Percentiles rank a stretch among this genome's conserved stretches.
Evolutionary conservation across 2,113 vertebrate genomes (phyloP).

Genomic region (Notechis scutatus): DNA sequence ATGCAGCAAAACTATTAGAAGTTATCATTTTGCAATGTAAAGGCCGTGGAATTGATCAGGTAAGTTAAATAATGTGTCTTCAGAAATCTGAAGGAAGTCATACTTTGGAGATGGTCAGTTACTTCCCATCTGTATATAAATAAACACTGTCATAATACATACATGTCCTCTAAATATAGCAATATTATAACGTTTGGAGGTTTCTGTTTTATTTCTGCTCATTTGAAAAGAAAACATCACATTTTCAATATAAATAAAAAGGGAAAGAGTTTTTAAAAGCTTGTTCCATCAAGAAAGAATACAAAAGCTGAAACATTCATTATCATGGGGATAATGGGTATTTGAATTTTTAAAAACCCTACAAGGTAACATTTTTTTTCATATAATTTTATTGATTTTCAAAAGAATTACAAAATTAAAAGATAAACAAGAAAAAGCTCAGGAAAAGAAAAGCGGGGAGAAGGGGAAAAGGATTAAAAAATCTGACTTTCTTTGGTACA

Average conservation of each 20-base stretch:
- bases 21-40: conserved; percentile 97
- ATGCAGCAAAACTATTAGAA: conserved; percentile 94
- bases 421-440: not conserved
- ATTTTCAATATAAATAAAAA: not conserved
- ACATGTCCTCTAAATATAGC: not conserved
- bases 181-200: not conserved
- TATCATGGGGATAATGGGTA: not conserved
- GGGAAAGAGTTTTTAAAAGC: not conserved
- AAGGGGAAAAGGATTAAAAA: not conserved
- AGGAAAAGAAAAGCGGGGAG: not conserved
- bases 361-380: not conserved
- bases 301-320: not conserved
- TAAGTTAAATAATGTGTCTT: conserved; percentile 57
- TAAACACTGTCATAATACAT: not conserved
- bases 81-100: not conserved
- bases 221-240: not conserved
- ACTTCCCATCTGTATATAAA: not conserved
- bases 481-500: not conserved
- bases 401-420: not conserved
- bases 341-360: not conserved
- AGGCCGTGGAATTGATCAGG: conserved; percentile 98
- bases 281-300: not conserved
- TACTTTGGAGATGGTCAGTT: not conserved
- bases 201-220: not conserved
- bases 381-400: not conserved